Evolutionary conservation across 2,888 invertebrate species (phyloP).

Genomic region (Ichneumoninae sp.): DNA sequence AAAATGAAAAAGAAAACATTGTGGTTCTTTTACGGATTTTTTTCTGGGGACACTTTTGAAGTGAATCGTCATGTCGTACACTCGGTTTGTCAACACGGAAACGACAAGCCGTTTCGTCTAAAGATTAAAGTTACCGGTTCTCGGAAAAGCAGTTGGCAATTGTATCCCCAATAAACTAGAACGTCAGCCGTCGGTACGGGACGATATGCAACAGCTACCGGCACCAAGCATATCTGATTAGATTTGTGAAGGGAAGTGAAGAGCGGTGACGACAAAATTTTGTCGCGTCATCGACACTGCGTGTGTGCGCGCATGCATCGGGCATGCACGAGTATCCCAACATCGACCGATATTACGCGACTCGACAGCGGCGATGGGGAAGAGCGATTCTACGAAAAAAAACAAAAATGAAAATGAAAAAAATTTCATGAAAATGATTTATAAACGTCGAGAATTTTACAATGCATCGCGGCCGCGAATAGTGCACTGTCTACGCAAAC

Average conservation of each 20-base stretch:
- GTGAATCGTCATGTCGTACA: background rate
- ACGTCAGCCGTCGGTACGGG: background rate
- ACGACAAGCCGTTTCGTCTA: background rate
- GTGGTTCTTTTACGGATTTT: background rate
- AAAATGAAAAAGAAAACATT: background rate
- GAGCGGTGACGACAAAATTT: slow-evolving; percentile 7
- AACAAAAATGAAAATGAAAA: background rate
- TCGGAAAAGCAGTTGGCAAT: slow-evolving; percentile 9
- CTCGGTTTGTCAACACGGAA: slow-evolving; percentile 7
- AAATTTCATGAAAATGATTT: slow-evolving; percentile 52
- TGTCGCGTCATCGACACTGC: slow-evolving; percentile 2
- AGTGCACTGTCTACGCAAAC: slow-evolving; percentile 31
- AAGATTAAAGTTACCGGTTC: slow-evolving; percentile 4
- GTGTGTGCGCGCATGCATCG: slow-evolving; percentile 7
- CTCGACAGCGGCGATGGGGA: background rate
- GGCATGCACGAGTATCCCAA: background rate
- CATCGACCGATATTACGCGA: slow-evolving; percentile 14
- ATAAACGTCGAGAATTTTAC: slow-evolving; percentile 23
- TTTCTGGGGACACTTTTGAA: background rate
- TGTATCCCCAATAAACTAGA: background rate
- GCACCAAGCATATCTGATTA: background rate
- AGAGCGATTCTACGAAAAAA: background rate
- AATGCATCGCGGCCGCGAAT: slow-evolving; percentile 9
- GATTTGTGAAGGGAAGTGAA: slow-evolving; percentile 32
- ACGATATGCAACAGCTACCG: background rate